Percentiles rank a stretch among this genome's conserved stretches.
Conservation (phyloP, 2,113 vertebrate genomes). For the Rhinopomastus cyanomelas region DNA sequence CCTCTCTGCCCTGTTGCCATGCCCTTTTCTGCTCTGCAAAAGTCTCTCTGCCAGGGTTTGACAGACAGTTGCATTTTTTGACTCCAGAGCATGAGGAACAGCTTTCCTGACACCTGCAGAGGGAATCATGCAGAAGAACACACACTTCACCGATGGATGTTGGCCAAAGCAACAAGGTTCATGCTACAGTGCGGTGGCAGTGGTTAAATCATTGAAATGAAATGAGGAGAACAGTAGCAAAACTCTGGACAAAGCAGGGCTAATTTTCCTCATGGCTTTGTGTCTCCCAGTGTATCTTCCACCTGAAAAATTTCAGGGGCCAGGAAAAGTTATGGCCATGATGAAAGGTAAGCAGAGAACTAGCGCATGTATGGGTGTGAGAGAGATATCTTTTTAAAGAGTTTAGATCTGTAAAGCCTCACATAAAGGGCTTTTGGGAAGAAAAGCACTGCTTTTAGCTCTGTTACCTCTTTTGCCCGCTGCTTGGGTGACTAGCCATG, state of each 20-base stretch:
- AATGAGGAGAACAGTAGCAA: not conserved
- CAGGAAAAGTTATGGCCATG: not conserved
- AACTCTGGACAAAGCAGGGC: not conserved
- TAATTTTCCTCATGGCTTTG: not conserved
- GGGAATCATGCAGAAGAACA: not conserved
- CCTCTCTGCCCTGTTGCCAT: not conserved
- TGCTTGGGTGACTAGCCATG: rapidly evolving
- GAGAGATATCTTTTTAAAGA: not conserved
- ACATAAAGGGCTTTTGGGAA: not conserved
- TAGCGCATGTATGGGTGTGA: not conserved
- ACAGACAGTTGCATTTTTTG: not conserved
- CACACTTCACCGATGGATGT: conserved; percentile 1
- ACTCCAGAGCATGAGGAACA: not conserved
- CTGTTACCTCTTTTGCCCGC: not conserved
- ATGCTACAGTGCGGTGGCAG: not conserved
- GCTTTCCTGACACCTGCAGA: conserved; percentile 40
- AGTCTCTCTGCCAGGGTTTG: not conserved
- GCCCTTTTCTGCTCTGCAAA: not conserved
- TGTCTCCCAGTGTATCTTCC: not conserved
- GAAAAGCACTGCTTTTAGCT: not conserved
- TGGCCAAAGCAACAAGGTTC: not conserved
- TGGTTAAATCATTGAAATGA: not conserved
- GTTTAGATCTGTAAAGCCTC: not conserved
- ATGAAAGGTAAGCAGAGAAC: not conserved
- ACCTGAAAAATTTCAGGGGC: not conserved